A percentile compares a stretch with the other conserved stretches of the same genome.
Evolutionary conservation across 1,140 invertebrate species (phyloP).

Genomic region (Chlorops oryzae): DNA sequence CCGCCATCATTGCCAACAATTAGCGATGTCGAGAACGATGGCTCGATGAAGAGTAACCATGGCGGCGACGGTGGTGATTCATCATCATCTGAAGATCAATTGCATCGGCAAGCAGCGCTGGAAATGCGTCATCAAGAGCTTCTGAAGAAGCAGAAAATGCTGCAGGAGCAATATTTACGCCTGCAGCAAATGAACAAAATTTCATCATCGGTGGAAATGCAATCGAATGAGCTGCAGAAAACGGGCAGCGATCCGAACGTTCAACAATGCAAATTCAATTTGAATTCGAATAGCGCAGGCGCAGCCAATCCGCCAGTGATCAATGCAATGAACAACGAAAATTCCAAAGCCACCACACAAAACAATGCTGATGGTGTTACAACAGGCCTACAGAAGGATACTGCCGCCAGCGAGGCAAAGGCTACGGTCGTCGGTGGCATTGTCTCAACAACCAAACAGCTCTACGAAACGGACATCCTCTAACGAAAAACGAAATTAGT

Average conservation of each 20-base stretch:
- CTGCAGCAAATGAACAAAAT: conserved; percentile 76
- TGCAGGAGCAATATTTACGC: conserved; percentile 83
- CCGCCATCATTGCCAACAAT: conserved; percentile 50
- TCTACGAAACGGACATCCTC: conserved; percentile 87
- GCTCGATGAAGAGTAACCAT: not conserved
- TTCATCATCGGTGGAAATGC: conserved; percentile 58
- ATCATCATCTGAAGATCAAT: conserved; percentile 48
- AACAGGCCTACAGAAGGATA: too few relatives aligned
- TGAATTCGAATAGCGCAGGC: too few relatives aligned
- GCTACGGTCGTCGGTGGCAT: conserved; percentile 19
- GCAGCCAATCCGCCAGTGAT: too few relatives aligned
- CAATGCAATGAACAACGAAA: conserved; percentile 6
- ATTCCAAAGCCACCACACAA: not conserved
- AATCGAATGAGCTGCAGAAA: conserved; percentile 64
- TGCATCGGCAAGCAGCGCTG: conserved; percentile 63
- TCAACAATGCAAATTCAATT: too few relatives aligned
- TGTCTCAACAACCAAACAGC: conserved; percentile 58
- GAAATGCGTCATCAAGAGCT: conserved; percentile 82
- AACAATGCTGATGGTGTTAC: too few relatives aligned
- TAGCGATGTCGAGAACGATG: conserved; percentile 6
- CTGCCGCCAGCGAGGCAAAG: too few relatives aligned
- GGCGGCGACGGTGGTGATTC: conserved; percentile 19
- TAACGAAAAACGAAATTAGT: conserved; percentile 49
- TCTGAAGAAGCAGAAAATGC: conserved; percentile 72
- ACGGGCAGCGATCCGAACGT: conserved; percentile 85